Conservation (phyloP, 2,888 invertebrate genomes). For the Sturmia bella region DNA sequence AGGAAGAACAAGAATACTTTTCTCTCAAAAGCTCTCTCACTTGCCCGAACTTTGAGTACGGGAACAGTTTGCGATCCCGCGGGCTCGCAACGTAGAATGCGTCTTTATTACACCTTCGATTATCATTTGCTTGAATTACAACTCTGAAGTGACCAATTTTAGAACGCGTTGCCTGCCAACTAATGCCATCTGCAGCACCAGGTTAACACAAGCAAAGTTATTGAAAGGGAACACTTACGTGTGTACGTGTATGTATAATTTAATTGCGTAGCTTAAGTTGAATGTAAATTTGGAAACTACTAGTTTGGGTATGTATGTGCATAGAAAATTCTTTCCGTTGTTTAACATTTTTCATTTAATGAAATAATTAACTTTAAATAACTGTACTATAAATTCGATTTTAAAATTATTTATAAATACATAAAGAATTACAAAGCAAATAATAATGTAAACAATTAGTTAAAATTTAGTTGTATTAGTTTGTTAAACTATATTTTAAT, state of each 20-base stretch:
- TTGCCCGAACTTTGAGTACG: no score
- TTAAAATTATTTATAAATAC: conserved; percentile 53
- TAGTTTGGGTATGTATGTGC: conserved; percentile 57
- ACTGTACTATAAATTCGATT: conserved; percentile 57
- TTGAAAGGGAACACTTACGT: conserved; percentile 7
- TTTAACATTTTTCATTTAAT: conserved; percentile 18
- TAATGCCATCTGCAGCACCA: no score
- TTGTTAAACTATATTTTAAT: conserved; percentile 69
- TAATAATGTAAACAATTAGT: conserved; percentile 58
- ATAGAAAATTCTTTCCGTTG: conserved; percentile 42
- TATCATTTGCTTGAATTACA: no score
- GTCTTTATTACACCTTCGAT: no score
- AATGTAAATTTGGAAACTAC: conserved; percentile 38
- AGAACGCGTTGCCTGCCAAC: not conserved
- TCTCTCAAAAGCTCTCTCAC: no score
- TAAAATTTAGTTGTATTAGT: conserved; percentile 68
- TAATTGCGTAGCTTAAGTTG: conserved; percentile 13
- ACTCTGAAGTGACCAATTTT: no score
- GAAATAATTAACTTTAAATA: conserved; percentile 37
- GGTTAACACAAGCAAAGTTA: conserved; percentile 13
- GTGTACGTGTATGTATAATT: no score
- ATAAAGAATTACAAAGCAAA: not conserved
- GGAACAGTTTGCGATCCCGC: no score
- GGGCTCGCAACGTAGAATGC: no score
- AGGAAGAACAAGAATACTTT: no score